Base-by-base conservation (phyloP, 2,888 invertebrate genomes). In the Volucella zonaria region DNA sequence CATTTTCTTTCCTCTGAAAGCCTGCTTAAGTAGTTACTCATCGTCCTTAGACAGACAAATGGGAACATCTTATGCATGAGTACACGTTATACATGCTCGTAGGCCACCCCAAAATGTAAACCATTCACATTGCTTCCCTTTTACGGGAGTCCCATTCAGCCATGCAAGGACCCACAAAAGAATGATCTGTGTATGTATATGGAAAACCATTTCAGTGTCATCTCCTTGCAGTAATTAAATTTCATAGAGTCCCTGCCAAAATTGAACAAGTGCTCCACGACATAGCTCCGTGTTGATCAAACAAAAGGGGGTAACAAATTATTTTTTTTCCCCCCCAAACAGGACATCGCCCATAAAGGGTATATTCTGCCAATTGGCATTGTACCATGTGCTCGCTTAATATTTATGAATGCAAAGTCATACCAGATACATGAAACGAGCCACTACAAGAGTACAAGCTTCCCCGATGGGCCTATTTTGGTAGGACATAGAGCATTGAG, bases 311-410 rank as follows among this genome's bases (percentile, higher is more conserved):
- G 31, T 31, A 14, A 75, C 74, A 79, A 79, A 75, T 59, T 67
- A 71, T 47, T 14, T n/a, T 47, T n/a, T 15, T 61, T 23, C 18
- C 31, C 31, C 47, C 40, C 67, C 31, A 64, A 62, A 51, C 51
- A 68, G 45, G 47, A 71, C 49, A 45, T 75, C 10, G 18, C 40
- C 18, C 52, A 68, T 73, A 78, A 78, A 82, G 78, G 70, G 83
- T 70, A 66, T 83, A 82, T 82, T 78, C 75, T 83, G 75, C 79
- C 83, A 83, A 83, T 71, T 80, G 83, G 75, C 83, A 75, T 49
- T 71, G 56, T 80, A 70, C 75, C 79, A 83, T 80, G 70, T 80
- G 80, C 67, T 75, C 43, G 70, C 42, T 75, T 83, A 83, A 83
- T 79, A 79, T 83, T 83, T 83, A 83, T 83, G 83, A 83, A 75